These are phyloP conservation scores for Cephonodes hylas DNA, from an alignment of 2,888 invertebrate species.

Conservation along the genomic window DNA sequence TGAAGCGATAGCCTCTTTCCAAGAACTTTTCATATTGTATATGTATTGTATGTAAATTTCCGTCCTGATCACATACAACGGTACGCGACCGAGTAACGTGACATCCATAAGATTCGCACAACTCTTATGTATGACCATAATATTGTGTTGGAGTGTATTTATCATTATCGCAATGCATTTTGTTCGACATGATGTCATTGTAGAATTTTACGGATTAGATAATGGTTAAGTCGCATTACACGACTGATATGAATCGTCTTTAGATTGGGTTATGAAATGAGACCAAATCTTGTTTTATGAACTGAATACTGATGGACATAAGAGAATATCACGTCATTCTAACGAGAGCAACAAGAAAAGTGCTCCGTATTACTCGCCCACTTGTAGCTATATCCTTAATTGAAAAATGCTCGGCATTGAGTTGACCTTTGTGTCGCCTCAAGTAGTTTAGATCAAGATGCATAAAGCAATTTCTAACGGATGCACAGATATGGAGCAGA, in stretches of 20 bases:
- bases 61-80: slow-evolving; percentile 25
- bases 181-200: slow-evolving; percentile 6
- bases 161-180: neutral
- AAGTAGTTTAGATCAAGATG: slow-evolving; percentile 3
- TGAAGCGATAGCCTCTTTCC: slow-evolving; percentile 11
- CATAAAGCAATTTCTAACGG: slow-evolving; percentile 18
- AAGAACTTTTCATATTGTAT: slow-evolving; percentile 23
- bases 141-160: neutral
- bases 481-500: neutral
- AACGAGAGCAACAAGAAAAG: slow-evolving; percentile 60
- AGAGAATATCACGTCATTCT: slow-evolving; percentile 51
- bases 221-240: slow-evolving; percentile 1
- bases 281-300: slow-evolving; percentile 6
- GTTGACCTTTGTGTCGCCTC: slow-evolving; percentile 67
- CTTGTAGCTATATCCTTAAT: slow-evolving; percentile 57
- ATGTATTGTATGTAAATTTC: slow-evolving; percentile 52
- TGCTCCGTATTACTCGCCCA: slow-evolving; percentile 59
- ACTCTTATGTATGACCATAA: slow-evolving; percentile 3
- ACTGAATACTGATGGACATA: slow-evolving; percentile 27
- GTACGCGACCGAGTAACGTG: slow-evolving; percentile 25
- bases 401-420: slow-evolving; percentile 60
- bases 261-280: neutral
- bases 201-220: slow-evolving; percentile 6
- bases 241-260: neutral
- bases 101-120: slow-evolving; percentile 26